Evolutionary conservation across 2,888 invertebrate genomes (phyloP).

Genomic region (Cephus runcator): DNA sequence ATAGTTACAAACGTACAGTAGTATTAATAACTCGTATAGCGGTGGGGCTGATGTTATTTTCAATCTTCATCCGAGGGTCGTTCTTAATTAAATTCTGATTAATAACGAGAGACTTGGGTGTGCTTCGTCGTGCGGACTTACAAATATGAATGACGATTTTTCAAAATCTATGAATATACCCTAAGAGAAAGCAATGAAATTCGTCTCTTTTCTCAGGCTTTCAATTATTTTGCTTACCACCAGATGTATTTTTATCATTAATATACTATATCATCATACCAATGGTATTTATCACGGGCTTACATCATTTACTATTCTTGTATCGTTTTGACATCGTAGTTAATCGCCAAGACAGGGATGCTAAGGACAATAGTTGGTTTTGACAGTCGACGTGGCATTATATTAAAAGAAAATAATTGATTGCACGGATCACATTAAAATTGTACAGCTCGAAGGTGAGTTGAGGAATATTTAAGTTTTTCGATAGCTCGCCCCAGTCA

Average conservation of each 20-base stretch:
- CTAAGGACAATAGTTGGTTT: neutral
- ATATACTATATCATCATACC: neutral
- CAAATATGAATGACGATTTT: neutral
- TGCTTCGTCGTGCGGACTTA: neutral
- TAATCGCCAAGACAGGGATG: neutral
- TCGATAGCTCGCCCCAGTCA: neutral
- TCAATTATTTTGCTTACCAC: neutral
- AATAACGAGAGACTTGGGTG: neutral
- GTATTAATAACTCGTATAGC: neutral
- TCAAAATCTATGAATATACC: neutral
- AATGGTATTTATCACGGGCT: neutral
- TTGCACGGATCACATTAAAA: neutral
- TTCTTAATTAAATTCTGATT: neutral
- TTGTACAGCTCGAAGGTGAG: neutral
- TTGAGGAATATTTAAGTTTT: neutral
- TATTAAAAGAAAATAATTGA: neutral
- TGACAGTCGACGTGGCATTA: neutral
- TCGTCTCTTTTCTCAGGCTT: neutral
- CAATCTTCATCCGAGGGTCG: neutral
- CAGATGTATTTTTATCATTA: neutral
- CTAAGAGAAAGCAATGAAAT: neutral
- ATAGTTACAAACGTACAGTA: neutral
- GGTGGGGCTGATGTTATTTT: neutral
- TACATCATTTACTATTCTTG: neutral
- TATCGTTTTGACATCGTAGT: neutral